Evolutionary conservation across 1,140 invertebrate species (phyloP).

Genomic region (Stratiolaelaps scimitus): DNA sequence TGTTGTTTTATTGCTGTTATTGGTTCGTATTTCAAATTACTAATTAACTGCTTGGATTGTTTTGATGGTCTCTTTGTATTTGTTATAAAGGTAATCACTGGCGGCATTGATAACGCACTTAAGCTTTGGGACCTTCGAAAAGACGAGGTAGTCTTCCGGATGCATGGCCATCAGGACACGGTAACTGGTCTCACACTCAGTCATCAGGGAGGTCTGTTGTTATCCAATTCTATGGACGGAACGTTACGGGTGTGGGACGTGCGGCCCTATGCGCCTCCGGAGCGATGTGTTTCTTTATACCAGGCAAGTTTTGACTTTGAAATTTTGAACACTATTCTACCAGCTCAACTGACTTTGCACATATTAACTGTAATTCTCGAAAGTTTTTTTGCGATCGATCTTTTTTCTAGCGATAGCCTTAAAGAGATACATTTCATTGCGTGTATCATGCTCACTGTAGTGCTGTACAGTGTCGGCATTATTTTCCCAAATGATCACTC

Average conservation of each 20-base stretch:
- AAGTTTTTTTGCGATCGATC: no score
- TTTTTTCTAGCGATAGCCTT: no score
- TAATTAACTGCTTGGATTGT: no score
- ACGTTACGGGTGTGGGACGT: constrained; percentile 60
- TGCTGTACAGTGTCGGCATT: no score
- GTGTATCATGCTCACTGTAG: no score
- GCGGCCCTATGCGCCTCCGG: constrained; percentile 58
- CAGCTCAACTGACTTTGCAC: no score
- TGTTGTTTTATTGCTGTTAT: no score
- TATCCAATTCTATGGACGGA: constrained; percentile 97
- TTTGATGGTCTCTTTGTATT: background rate
- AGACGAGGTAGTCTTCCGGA: constrained; percentile 66
- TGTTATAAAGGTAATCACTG: constrained; percentile 50
- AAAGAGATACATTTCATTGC: no score
- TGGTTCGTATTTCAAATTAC: no score
- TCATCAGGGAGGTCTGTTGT: constrained; percentile 79
- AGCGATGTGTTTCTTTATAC: constrained; percentile 85
- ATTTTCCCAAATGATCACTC: no score
- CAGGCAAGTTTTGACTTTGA: constrained; percentile 36
- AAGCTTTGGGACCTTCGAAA: constrained; percentile 97
- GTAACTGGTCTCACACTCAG: constrained; percentile 82
- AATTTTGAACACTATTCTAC: no score
- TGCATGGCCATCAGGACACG: constrained; percentile 83
- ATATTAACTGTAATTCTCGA: no score
- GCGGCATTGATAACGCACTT: constrained; percentile 93